phyloP scores from a whole-genome alignment of 2,113 vertebrate genomes.

The Pelecanus crispus region DNA sequence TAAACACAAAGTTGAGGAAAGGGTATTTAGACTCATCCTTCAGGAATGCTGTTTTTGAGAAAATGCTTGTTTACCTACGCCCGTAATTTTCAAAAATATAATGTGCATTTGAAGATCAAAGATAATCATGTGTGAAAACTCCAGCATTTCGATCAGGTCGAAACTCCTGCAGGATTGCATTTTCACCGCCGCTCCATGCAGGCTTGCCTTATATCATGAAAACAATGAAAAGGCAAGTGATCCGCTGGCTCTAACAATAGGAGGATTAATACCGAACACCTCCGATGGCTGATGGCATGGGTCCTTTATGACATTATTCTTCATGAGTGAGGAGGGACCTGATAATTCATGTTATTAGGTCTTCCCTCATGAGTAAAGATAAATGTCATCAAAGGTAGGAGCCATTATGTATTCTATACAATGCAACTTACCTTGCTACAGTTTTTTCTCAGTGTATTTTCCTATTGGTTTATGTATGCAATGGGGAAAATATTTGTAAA shows the following conservation, averaged over 20 bases:
- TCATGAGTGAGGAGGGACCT: constrained; percentile 59
- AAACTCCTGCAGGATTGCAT: background rate
- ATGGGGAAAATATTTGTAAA: background rate
- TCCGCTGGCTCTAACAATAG: background rate
- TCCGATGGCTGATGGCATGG: background rate
- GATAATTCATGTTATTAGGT: constrained; percentile 65
- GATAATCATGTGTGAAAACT: background rate
- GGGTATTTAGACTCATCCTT: constrained; percentile 67
- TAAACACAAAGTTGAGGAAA: constrained; percentile 70
- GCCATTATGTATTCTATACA: constrained; percentile 8
- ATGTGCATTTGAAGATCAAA: constrained; percentile 56
- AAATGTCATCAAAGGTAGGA: constrained; percentile 63
- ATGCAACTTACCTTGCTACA: background rate
- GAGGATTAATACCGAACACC: constrained; percentile 30
- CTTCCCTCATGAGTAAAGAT: constrained; percentile 60
- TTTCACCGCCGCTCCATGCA: background rate
- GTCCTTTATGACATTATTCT: constrained; percentile 56
- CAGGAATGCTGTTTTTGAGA: constrained; percentile 56
- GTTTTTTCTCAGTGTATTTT: background rate
- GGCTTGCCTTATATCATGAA: background rate
- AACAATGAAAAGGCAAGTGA: background rate
- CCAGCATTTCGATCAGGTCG: background rate
- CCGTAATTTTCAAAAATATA: constrained; percentile 63
- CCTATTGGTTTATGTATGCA: background rate
- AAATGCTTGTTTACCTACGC: constrained; percentile 66